These are phyloP conservation scores for Stenolophus ochropezus DNA, from an alignment of 2,888 invertebrate species.

Conservation along the genomic window DNA sequence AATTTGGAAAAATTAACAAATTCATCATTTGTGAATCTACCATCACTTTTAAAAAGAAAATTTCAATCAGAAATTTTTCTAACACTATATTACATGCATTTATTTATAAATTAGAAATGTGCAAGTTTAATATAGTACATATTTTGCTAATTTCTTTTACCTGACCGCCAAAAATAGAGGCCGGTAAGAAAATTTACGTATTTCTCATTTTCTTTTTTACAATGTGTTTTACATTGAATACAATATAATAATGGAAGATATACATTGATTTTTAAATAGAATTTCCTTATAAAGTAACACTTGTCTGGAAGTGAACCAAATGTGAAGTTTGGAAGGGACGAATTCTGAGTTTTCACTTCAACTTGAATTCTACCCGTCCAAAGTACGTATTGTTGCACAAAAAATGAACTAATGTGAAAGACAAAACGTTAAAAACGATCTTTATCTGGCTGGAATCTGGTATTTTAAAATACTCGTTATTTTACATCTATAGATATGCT, in stretches of 20 bases:
- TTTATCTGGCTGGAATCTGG: constrained; percentile 59
- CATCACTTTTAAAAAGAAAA: constrained; percentile 57
- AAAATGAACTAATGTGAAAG: constrained; percentile 47
- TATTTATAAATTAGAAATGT: constrained; percentile 60
- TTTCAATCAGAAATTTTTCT: constrained; percentile 58
- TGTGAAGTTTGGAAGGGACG: constrained; percentile 20
- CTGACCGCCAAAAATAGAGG: constrained; percentile 53
- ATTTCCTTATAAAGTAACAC: constrained; percentile 57
- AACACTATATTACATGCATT: constrained; percentile 60
- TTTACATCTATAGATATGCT: constrained; percentile 60
- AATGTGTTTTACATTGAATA: constrained; percentile 71
- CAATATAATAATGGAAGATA: constrained; percentile 69
- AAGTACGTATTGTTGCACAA: constrained; percentile 39
- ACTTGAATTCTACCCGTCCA: constrained; percentile 11
- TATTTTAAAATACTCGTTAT: constrained; percentile 59
- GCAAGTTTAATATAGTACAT: constrained; percentile 59
- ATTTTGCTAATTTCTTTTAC: constrained; percentile 59
- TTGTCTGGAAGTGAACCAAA: constrained; percentile 32
- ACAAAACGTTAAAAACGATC: constrained; percentile 50
- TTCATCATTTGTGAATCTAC: constrained; percentile 55
- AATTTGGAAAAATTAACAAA: constrained; percentile 56
- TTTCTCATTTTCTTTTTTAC: constrained; percentile 69
- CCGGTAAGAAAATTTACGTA: constrained; percentile 68
- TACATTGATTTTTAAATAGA: constrained; percentile 66
- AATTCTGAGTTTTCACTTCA: constrained; percentile 19